These are phyloP conservation scores for Romanogobio albipinnatus DNA, from an alignment of 2,113 vertebrate genomes.

Conservation along the genomic window DNA sequence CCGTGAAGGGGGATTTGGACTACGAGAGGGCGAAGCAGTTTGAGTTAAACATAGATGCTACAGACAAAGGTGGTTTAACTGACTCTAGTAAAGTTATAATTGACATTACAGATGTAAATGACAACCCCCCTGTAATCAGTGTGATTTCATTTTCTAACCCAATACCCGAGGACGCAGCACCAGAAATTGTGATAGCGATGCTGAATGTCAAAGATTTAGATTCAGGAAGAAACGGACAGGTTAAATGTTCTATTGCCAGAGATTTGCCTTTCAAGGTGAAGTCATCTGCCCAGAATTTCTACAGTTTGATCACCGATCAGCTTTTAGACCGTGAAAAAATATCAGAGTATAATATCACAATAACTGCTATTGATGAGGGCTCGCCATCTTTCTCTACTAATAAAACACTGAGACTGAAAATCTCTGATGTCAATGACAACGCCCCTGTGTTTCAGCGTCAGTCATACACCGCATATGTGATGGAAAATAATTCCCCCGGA, in stretches of 20 bases:
- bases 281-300: slow-evolving; percentile 41
- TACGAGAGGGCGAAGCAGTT: slow-evolving; percentile 78
- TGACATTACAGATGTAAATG: slow-evolving; percentile 75
- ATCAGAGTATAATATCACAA: slow-evolving; percentile 57
- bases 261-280: neutral
- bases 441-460: slow-evolving; percentile 46
- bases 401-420: slow-evolving; percentile 47
- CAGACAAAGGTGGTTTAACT: slow-evolving; percentile 75
- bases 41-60: slow-evolving; percentile 74
- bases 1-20: slow-evolving; percentile 69
- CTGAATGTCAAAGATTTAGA: slow-evolving; percentile 76
- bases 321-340: slow-evolving; percentile 50
- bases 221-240: slow-evolving; percentile 69
- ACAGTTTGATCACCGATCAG: slow-evolving; percentile 63
- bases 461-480: slow-evolving; percentile 44
- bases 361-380: slow-evolving; percentile 55
- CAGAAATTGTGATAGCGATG: slow-evolving; percentile 72
- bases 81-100: slow-evolving; percentile 77
- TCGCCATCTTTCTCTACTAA: slow-evolving; percentile 41
- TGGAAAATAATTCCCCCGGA: slow-evolving; percentile 55
- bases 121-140: slow-evolving; percentile 72
- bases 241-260: slow-evolving; percentile 62
- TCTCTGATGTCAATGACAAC: slow-evolving; percentile 59
- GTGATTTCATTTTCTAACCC: slow-evolving; percentile 72
- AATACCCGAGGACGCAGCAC: slow-evolving; percentile 68